Base-by-base conservation (phyloP, 1,140 invertebrate genomes). In the Anoplolepis gracilipes region DNA sequence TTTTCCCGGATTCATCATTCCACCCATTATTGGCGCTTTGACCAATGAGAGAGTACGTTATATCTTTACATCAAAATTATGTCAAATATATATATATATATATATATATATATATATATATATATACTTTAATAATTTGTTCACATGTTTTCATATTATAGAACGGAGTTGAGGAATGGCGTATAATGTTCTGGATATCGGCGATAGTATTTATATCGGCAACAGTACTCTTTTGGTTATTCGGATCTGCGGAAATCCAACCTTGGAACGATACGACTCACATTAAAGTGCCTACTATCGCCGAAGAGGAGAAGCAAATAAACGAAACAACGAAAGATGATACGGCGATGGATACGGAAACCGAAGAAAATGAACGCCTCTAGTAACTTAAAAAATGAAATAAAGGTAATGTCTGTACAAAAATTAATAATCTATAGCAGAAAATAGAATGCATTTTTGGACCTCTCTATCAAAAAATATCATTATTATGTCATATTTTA, bases 101-200 rank as follows among this genome's bases (percentile, higher is more conserved):
- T n/a, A n/a, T n/a, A n/a, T n/a, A n/a, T n/a, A n/a, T n/a, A n/a
- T n/a, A n/a, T n/a, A n/a, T n/a, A n/a, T n/a, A n/a, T n/a, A n/a
- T 39, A 42, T 36, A 73, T 0, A 46, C 39, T 77, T 3, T 82
- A 59, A 28, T n/a, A 46, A 16, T 49, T 16, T 49, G 46, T 49
- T 49, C 19, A 49, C 46, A 49, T 49, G 16, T 6, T 79, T 57
- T 84, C 70, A 70, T 91, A 78, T 94, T 95, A 73, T 93, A 98
- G 97, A 97, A 97, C 92, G 97, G 97, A 1, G 95, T 97, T 33
- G 96, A 96, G 78, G 96, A 97, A 89, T 98, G 98, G 98, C 96
- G 97, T 49, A 95, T 96, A 30, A 96, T 98, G 57, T 98, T 98
- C 92, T 96, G 97, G 89, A 97, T 98, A 33, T 97, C 97, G 1